Base-by-base conservation (phyloP, 2,113 vertebrate genomes). In the Syngnathus typhle region DNA sequence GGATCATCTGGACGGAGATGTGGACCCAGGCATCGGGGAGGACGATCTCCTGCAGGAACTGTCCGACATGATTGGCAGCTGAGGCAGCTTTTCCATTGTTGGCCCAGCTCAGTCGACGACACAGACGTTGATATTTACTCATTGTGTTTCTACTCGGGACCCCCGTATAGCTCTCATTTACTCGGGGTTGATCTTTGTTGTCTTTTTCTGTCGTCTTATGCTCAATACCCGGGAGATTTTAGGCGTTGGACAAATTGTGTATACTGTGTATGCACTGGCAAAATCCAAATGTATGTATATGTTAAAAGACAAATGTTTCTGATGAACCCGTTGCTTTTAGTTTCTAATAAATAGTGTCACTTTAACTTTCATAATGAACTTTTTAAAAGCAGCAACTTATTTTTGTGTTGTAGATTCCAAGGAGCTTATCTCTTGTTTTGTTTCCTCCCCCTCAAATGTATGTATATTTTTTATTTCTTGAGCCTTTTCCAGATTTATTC, bases 31-130 rank as follows among this genome's bases (percentile, higher is more conserved):
- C 16, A 94, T 96, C 5, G 94, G 93, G 13, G 95, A 96, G 77
- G 96, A 98, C 0, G 96, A 95, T 64, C 92, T 98, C 49, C 85
- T 99, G n/a, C 89, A 96, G 76, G 96, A 99, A 79, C 92, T 98
- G 0, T 95, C 95, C 0, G 93, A 98, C 75, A 97, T 99, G 95
- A 98, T 96, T 38, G 95, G 94, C 85, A 96, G 93, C 84, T 97
- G 84, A 87, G 71, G 55, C 46, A 23, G 21, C 13, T 27, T 62
- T 21, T 44, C 6, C 19, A 6, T 41, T 6, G 10, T 38, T 43
- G 6, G 3, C 38, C n/a, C 12, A 56, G 23, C 5, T 15, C 54
- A 21, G 21, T 56, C 27, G 21, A 52, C 49, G 21, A n/a, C 47
- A 51, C 46, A 18, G 4, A 49, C 47, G 12, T 15, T 56, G 54